Percentiles rank a stretch among this genome's conserved stretches.
Evolutionary conservation across 2,797 vertebrate genomes (phyloP).

Genomic region (Mus minutoides): DNA sequence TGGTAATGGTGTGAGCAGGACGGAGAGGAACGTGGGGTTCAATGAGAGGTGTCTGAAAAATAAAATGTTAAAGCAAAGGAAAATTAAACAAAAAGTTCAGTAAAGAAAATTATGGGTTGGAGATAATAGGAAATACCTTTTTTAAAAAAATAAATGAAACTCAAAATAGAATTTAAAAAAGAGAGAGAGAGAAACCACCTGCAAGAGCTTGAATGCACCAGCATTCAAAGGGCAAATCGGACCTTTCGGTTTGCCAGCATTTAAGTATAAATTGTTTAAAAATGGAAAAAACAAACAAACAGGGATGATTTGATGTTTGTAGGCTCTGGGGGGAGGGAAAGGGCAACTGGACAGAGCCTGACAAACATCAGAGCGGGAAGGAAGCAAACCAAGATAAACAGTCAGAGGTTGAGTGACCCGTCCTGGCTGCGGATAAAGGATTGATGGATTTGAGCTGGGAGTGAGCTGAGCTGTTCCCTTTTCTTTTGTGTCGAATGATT

Average conservation of each 20-base stretch:
- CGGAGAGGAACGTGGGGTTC: constrained; percentile 92
- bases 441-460: constrained; percentile 28
- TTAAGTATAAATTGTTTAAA: constrained; percentile 75
- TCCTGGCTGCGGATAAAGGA: not conserved
- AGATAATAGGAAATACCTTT: constrained; percentile 75
- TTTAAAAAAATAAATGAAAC: constrained; percentile 76
- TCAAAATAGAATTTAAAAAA: constrained; percentile 76
- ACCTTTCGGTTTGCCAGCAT: constrained; percentile 74
- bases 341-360: constrained; percentile 61
- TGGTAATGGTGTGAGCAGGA: constrained; percentile 92
- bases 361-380: constrained; percentile 70
- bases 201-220: constrained; percentile 56
- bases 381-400: constrained; percentile 68
- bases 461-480: not conserved
- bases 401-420: constrained; percentile 67
- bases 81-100: constrained; percentile 85
- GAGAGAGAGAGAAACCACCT: constrained; percentile 65
- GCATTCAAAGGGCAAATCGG: constrained; percentile 78
- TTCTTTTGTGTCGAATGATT: not conserved
- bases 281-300: constrained; percentile 65
- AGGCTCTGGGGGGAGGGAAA: constrained; percentile 58
- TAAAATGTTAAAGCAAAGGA: constrained; percentile 90
- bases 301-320: constrained; percentile 77
- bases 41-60: constrained; percentile 96
- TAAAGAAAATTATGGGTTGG: constrained; percentile 79